A percentile compares a stretch with the other conserved stretches of the same genome.
Evolutionary conservation across 2,113 vertebrate genomes (phyloP).

Genomic region (Nycticebus coucang): DNA sequence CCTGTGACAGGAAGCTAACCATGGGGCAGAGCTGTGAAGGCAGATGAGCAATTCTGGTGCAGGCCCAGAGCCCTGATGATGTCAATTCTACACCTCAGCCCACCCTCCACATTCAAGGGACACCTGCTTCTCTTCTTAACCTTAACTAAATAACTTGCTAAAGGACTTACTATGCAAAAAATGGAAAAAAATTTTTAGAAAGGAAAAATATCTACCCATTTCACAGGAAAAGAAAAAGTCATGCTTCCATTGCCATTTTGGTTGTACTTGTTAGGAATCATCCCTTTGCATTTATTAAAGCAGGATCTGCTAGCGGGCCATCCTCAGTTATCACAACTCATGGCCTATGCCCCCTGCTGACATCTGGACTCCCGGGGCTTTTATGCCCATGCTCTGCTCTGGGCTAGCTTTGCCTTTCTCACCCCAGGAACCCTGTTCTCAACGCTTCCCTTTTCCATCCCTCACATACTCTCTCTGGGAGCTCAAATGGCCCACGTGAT

Average conservation of each 20-base stretch:
- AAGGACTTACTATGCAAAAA: neutral
- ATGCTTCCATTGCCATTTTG: neutral
- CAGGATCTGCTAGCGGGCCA: neutral
- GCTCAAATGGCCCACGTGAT: neutral
- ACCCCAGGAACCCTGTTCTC: neutral
- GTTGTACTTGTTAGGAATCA: neutral
- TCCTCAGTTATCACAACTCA: neutral
- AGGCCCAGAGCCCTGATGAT: neutral
- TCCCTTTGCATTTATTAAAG: neutral
- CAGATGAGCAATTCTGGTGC: constrained; percentile 23
- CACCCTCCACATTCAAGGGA: neutral
- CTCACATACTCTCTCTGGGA: neutral
- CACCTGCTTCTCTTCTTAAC: constrained; percentile 27
- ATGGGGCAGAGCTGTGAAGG: constrained; percentile 10
- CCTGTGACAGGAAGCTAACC: constrained; percentile 40
- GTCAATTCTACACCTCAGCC: constrained; percentile 19
- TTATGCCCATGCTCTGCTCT: neutral
- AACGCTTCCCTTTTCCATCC: neutral
- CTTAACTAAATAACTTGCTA: neutral
- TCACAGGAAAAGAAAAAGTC: neutral
- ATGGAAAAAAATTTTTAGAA: neutral
- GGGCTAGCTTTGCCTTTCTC: neutral
- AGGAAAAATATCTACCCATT: neutral
- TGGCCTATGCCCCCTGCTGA: neutral
- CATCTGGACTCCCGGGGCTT: neutral